phyloP scores from a whole-genome alignment of 2,113 vertebrate species.

The Furnarius figulus region DNA sequence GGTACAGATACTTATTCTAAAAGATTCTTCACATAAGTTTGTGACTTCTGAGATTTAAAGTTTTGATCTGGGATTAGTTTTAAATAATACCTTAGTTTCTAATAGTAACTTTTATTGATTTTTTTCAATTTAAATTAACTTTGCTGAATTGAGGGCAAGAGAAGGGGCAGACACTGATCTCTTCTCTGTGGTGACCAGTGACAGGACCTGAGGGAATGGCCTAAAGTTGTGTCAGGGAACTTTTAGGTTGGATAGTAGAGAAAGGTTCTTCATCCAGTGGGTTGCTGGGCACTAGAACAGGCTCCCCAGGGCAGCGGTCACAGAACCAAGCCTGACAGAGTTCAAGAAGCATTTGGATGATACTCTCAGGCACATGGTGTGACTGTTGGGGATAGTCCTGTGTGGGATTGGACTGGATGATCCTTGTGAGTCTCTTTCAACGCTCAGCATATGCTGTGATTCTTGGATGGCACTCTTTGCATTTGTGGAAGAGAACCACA shows the following conservation, averaged over 20 bases:
- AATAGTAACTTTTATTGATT: neutral
- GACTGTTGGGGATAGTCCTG: neutral
- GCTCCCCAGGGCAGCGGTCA: neutral
- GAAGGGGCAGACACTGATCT: neutral
- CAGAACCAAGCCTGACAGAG: neutral
- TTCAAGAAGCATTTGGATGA: neutral
- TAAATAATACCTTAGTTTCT: neutral
- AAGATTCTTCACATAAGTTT: neutral
- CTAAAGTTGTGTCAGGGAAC: neutral
- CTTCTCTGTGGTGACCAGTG: neutral
- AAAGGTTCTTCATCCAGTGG: neutral
- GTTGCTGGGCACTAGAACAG: neutral
- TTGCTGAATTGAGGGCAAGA: neutral
- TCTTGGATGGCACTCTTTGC: neutral
- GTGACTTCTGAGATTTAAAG: neutral
- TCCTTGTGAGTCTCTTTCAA: neutral
- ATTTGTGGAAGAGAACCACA: neutral
- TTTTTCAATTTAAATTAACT: neutral
- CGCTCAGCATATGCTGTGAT: neutral
- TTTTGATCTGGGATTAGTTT: neutral
- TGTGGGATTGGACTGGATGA: neutral
- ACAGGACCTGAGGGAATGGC: neutral
- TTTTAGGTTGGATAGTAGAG: neutral
- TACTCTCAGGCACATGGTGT: neutral
- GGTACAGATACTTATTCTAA: neutral